These are phyloP conservation scores for Brachypalpus laphriformis DNA, from an alignment of 2,888 invertebrate species.

Conservation along the genomic window DNA sequence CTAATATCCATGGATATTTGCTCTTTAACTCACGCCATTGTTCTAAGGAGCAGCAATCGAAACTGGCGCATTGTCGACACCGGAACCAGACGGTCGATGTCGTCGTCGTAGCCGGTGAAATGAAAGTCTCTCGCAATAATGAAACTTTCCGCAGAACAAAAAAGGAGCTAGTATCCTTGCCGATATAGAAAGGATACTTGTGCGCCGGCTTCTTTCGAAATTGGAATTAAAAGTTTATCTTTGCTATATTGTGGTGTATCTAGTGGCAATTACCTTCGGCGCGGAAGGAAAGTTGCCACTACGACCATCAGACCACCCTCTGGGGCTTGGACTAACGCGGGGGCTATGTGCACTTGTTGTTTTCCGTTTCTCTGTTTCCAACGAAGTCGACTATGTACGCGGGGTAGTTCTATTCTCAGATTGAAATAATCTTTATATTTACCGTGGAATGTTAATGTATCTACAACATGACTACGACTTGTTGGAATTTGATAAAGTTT, in stretches of 20 bases:
- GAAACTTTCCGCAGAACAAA: neutral
- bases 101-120: neutral
- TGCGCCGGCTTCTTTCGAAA: slow-evolving; percentile 1
- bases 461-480: slow-evolving; percentile 15
- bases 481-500: slow-evolving; percentile 39
- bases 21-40: slow-evolving; percentile 55
- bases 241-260: slow-evolving; percentile 58
- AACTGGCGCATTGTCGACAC: slow-evolving; percentile 34
- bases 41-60: slow-evolving; percentile 29
- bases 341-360: slow-evolving; percentile 37
- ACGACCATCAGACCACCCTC: neutral
- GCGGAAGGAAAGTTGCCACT: slow-evolving; percentile 29
- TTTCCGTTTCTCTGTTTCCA: neutral
- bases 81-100: neutral
- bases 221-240: slow-evolving; percentile 67
- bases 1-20: slow-evolving; percentile 66
- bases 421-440: slow-evolving; percentile 55
- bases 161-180: neutral
- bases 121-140: slow-evolving; percentile 1
- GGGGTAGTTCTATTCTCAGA: neutral
- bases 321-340: neutral
- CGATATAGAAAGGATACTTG: neutral
- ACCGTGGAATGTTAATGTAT: slow-evolving; percentile 51
- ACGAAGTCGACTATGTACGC: neutral
- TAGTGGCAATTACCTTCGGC: slow-evolving; percentile 60